Evolutionary conservation across 2,797 vertebrate species (phyloP).

Genomic region (Peromyscus attwateri): DNA sequence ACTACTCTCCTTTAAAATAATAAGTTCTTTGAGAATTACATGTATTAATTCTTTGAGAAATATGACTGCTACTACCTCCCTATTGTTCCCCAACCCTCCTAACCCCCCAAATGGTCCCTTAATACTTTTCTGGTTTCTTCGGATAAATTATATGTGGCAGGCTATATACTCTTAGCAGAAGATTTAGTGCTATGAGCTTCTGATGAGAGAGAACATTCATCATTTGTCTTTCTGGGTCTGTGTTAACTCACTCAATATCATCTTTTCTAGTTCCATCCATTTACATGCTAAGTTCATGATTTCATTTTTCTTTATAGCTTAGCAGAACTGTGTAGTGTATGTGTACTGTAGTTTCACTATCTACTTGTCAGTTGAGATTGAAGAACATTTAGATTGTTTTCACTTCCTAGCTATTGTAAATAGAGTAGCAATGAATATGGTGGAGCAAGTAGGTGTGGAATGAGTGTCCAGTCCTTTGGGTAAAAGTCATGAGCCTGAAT

Average conservation of each 20-base stretch:
- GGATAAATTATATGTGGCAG: background rate
- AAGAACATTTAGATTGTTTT: background rate
- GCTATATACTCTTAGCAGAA: too few species aligned
- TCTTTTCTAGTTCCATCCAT: background rate
- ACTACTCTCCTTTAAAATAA: slow-evolving; percentile 15
- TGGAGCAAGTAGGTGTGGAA: background rate
- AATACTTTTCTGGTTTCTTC: background rate
- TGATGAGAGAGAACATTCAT: background rate
- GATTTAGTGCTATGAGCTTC: background rate
- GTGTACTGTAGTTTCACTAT: background rate
- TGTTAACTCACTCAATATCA: background rate
- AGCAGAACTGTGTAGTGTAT: background rate
- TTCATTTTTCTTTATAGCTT: background rate
- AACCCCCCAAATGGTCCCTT: background rate
- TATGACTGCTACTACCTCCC: background rate
- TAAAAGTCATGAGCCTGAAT: background rate
- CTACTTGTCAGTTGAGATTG: background rate
- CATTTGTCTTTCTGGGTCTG: background rate
- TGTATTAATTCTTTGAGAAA: background rate
- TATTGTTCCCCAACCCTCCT: background rate
- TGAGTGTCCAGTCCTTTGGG: background rate
- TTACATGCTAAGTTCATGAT: background rate
- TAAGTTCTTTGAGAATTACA: background rate
- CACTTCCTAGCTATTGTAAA: background rate
- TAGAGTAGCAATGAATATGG: background rate